These are phyloP conservation scores for Dendrocincla tyrannina DNA, from an alignment of 2,797 vertebrate species.

Conservation along the genomic window DNA sequence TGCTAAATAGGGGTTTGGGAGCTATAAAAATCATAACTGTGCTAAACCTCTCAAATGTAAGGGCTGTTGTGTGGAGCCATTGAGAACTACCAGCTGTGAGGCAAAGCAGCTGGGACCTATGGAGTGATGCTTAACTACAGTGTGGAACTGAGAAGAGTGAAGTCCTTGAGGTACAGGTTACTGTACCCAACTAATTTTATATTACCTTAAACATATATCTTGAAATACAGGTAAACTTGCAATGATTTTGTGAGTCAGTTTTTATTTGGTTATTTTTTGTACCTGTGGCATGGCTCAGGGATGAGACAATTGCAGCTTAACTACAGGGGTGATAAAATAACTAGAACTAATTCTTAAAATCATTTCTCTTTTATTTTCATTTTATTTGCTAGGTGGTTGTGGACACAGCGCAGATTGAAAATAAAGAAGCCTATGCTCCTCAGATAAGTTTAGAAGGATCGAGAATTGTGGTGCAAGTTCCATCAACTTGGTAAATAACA, in stretches of 20 bases:
- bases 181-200: background rate
- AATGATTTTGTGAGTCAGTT: background rate
- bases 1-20: background rate
- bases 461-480: slow-evolving; percentile 95
- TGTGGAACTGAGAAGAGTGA: background rate
- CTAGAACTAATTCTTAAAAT: background rate
- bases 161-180: background rate
- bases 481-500: slow-evolving; percentile 92
- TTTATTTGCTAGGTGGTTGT: slow-evolving; percentile 89
- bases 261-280: background rate
- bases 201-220: background rate
- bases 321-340: background rate
- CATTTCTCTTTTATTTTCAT: background rate
- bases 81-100: background rate
- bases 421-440: slow-evolving; percentile 96
- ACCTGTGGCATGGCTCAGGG: background rate
- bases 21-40: background rate
- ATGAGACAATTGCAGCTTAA: background rate
- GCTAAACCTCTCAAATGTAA: background rate
- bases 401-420: slow-evolving; percentile 98
- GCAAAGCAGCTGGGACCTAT: background rate
- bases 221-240: background rate
- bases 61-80: background rate
- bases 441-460: slow-evolving; percentile 96
- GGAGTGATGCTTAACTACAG: background rate